These are phyloP conservation scores for Sylvia atricapilla DNA, from an alignment of 2,113 vertebrate species.

Conservation along the genomic window DNA sequence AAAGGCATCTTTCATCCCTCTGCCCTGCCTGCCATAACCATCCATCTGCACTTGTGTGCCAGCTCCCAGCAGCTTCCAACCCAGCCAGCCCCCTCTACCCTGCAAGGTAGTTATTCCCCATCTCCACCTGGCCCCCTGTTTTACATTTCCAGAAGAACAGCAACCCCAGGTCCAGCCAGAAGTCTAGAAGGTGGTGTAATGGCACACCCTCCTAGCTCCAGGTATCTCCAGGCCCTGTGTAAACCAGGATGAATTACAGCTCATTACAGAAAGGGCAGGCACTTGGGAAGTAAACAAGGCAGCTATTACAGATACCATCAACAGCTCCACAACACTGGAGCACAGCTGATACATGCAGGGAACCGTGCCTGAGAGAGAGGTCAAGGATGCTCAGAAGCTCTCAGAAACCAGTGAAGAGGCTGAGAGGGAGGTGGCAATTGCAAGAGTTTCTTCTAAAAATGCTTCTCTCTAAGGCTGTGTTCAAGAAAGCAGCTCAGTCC, in stretches of 20 bases:
- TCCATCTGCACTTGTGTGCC: neutral
- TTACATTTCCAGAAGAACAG: neutral
- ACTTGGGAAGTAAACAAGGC: conserved; percentile 30
- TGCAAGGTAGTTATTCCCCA: neutral
- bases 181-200: neutral
- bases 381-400: conserved; percentile 4
- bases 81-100: neutral
- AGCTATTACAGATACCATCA: neutral
- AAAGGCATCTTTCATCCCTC: conserved; percentile 10
- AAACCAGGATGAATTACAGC: conserved; percentile 17
- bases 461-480: neutral
- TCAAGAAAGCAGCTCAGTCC: neutral
- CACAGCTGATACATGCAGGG: neutral
- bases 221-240: neutral
- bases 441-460: neutral
- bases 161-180: neutral
- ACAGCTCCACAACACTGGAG: neutral
- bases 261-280: conserved; percentile 38
- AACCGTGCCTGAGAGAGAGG: neutral
- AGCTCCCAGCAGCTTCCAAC: neutral
- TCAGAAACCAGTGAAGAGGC: neutral
- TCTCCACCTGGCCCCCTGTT: neutral
- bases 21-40: neutral
- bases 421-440: neutral
- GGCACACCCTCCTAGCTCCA: neutral